These are phyloP conservation scores for Meghimatium bilineatum DNA, from an alignment of 2,888 invertebrate species.

Conservation along the genomic window DNA sequence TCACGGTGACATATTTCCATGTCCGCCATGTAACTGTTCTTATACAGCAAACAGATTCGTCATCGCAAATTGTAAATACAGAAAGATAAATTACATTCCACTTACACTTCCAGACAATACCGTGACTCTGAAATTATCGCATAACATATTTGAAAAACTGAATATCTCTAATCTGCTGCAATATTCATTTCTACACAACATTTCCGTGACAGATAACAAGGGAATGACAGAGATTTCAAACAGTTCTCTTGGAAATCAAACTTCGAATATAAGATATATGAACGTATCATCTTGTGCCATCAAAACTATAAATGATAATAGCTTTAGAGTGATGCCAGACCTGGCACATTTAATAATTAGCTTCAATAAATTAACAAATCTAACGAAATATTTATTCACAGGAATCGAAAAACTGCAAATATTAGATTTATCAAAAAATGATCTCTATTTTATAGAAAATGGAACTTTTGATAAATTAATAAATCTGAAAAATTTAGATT, in stretches of 20 bases:
- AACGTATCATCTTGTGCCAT: not conserved
- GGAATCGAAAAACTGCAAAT: not conserved
- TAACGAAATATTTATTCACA: not conserved
- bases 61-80: constrained; percentile 3
- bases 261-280: not conserved
- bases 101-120: not conserved
- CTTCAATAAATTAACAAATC: not conserved
- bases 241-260: not conserved
- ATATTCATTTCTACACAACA: not conserved
- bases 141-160: not conserved
- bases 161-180: not conserved
- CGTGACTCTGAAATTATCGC: not conserved
- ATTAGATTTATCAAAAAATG: constrained; percentile 5
- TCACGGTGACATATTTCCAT: constrained; percentile 9
- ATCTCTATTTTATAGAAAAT: not conserved
- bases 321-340: not conserved
- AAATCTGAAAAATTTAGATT: not conserved
- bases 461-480: not conserved
- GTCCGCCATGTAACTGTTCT: not conserved
- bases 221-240: not conserved
- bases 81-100: not conserved
- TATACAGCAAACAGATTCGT: not conserved
- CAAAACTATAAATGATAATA: not conserved
- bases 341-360: not conserved
- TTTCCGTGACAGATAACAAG: not conserved